These are phyloP conservation scores for Botia kubotai DNA, from an alignment of 2,797 vertebrate species.

Conservation along the genomic window DNA sequence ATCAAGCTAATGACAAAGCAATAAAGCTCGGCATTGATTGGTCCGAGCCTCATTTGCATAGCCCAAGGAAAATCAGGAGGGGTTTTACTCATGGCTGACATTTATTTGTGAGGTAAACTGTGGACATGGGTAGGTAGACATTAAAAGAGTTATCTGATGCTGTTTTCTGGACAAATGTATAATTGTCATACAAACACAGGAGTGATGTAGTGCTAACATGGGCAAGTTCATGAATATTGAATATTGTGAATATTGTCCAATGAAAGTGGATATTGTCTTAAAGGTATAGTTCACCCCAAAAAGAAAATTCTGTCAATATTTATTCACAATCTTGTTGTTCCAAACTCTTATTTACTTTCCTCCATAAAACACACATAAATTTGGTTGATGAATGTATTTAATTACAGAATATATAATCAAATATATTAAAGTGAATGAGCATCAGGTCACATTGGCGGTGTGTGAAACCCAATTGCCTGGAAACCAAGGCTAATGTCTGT, in stretches of 20 bases:
- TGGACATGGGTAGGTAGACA: conserved; percentile 15
- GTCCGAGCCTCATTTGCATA: conserved; percentile 40
- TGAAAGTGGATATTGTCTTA: not conserved
- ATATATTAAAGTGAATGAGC: no score
- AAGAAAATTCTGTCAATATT: not conserved
- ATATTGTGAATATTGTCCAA: not conserved
- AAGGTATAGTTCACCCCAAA: not conserved
- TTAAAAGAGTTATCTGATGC: conserved; percentile 8
- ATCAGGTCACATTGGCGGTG: conserved; percentile 2
- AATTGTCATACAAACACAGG: not conserved
- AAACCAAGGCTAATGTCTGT: conserved; percentile 29
- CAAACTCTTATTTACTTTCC: no score
- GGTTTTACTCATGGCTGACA: conserved; percentile 31
- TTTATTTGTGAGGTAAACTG: conserved; percentile 5
- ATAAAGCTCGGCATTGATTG: conserved; percentile 48
- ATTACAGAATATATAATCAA: no score
- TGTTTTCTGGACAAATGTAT: not conserved
- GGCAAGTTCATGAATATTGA: no score
- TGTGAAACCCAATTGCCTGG: conserved; percentile 37
- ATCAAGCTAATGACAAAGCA: conserved; percentile 57
- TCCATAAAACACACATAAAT: no score
- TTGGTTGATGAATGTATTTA: no score
- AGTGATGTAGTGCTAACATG: not conserved
- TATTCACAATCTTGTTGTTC: no score
- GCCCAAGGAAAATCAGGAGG: conserved; percentile 39